Evolutionary conservation across 2,888 invertebrate species (phyloP).

Genomic region (Oxyteleia sp.): DNA sequence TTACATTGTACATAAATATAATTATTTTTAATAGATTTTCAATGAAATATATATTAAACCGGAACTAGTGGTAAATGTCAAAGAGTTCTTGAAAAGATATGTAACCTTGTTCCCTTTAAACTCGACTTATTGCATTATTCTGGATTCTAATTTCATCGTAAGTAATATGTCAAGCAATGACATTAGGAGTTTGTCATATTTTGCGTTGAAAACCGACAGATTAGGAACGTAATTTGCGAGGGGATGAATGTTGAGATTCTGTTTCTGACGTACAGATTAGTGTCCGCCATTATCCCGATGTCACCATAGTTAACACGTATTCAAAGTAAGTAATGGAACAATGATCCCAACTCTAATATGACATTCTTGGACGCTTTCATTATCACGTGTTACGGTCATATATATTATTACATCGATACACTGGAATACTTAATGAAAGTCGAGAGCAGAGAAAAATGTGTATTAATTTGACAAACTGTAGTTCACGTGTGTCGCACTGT

Average conservation of each 20-base stretch:
- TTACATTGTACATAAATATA: too few species aligned
- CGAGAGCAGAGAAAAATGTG: slow-evolving; percentile 15
- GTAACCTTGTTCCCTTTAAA: slow-evolving; percentile 27
- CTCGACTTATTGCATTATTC: slow-evolving; percentile 48
- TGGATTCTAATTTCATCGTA: slow-evolving; percentile 52
- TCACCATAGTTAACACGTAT: slow-evolving; percentile 87
- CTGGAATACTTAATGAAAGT: not conserved
- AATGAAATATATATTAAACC: too few species aligned
- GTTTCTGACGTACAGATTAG: slow-evolving; percentile 88
- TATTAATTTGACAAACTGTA: slow-evolving; percentile 47
- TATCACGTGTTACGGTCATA: slow-evolving; percentile 34
- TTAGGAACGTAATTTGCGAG: slow-evolving; percentile 82
- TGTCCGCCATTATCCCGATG: slow-evolving; percentile 88
- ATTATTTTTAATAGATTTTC: too few species aligned
- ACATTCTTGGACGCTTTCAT: slow-evolving; percentile 57
- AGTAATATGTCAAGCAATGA: slow-evolving; percentile 68
- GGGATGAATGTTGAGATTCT: slow-evolving; percentile 81
- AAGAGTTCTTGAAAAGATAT: not conserved
- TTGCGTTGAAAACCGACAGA: slow-evolving; percentile 86
- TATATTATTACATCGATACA: slow-evolving; percentile 9
- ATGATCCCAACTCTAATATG: slow-evolving; percentile 59
- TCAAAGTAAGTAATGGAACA: slow-evolving; percentile 79
- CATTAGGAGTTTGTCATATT: slow-evolving; percentile 86
- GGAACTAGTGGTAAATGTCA: too few species aligned
- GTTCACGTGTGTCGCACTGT: slow-evolving; percentile 54